Evolutionary conservation across 1,140 invertebrate genomes (phyloP), one percentile per base, ranked within the genome.

Genomic region (Drosophila rhopaloa): DNA sequence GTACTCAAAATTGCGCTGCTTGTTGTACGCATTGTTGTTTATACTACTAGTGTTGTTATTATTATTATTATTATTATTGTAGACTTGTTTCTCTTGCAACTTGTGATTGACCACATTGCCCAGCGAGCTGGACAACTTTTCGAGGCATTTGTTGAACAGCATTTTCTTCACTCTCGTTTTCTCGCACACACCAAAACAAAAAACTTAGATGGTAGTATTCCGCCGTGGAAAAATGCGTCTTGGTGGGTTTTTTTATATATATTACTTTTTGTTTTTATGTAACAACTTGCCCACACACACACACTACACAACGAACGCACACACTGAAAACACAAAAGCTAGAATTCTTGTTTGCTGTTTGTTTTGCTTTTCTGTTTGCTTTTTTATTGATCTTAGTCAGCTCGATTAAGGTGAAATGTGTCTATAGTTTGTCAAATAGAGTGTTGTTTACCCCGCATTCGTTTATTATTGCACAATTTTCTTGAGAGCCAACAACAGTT

Each of bases 101-200:
- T 90, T 90, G 55, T 91, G 76, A 29, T 91, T 75, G n/a, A 91
- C 85, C 56, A 90, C 90, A 71, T 81, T 79, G 41, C 81, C 81
- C 79, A 84, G 71, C 55, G 79, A 82, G 51, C 74, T 89, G 81
- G 90, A 91, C 61, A 91, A 60, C 76, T 91, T 91, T 47, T 91
- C 83, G 40, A 91, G 72, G 53, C 83, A 91, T 66, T 91, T 91
- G 55, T 91, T 91, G 63, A 91, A 91, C n/a, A 91, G 61, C 86
- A 91, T 91, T 84, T 82, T 81, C 50, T 57, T 44, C 14, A 60
- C 38, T 65, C 61, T 59, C 13, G 60, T 41, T 60, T 62, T 35
- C 9, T 13, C 14, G 10, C 13, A 58, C 61, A 61, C 44, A 62
- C 29, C 27, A 47, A 24, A 57, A 56, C 40, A 46, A 65, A 53